These are phyloP conservation scores for Melanostoma scalare DNA, from an alignment of 2,888 invertebrate species.

Conservation along the genomic window DNA sequence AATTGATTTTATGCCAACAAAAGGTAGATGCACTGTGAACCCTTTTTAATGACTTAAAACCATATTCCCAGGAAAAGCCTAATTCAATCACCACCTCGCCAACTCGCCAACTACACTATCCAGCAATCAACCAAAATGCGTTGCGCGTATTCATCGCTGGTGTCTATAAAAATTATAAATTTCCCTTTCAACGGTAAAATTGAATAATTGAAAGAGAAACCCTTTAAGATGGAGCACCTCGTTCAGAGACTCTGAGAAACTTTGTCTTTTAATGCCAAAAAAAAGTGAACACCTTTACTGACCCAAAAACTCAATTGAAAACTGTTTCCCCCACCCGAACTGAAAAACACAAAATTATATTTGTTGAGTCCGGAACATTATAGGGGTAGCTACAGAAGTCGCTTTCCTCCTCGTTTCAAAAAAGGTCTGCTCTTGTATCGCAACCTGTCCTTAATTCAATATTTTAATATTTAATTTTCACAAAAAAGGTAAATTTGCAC, in stretches of 20 bases:
- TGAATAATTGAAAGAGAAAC: not conserved
- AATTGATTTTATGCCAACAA: no score
- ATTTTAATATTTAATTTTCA: constrained; percentile 68
- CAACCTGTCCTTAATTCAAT: constrained; percentile 38
- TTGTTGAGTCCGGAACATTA: not conserved
- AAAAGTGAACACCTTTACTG: not conserved
- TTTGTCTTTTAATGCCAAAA: constrained; percentile 2
- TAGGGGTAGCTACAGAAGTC: not conserved
- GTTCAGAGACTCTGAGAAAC: not conserved
- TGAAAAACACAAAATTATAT: not conserved
- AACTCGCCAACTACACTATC: no score
- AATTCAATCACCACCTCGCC: no score
- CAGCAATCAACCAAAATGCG: no score
- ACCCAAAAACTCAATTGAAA: not conserved
- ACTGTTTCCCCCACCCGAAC: not conserved
- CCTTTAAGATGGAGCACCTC: not conserved
- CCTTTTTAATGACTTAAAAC: no score
- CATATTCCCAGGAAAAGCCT: no score
- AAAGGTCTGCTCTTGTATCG: not conserved
- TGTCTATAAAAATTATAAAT: no score
- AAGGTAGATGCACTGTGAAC: no score
- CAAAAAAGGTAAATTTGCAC: constrained; percentile 41
- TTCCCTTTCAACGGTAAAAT: not conserved
- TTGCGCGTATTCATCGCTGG: no score
- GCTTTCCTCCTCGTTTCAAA: not conserved